Base-by-base conservation (phyloP, 1,140 invertebrate genomes). In the Heliconius eleuchia region DNA sequence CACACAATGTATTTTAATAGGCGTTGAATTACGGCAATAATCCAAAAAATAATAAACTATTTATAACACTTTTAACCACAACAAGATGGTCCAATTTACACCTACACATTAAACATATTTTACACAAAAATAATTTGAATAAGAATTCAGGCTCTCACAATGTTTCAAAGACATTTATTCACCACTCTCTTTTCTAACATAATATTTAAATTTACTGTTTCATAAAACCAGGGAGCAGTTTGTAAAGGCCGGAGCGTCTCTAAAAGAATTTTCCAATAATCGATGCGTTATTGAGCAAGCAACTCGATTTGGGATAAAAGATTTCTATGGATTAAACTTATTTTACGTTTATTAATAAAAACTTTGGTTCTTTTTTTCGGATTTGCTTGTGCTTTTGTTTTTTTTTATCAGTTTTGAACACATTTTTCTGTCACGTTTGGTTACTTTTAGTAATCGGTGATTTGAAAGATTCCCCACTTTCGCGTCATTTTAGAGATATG, bases 181-280 rank as follows among this genome's bases (percentile, higher is more conserved):
- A 23, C 60, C 19, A 46, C 39, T 37, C 66, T 70, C 37, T 39
- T 76, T 66, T 30, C 39, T 71, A 71, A 71, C 71, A 71, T 66
- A 42, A 77, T 77, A 89, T 90, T 91, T 88, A 89, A 91, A 88
- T 89, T 89, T 86, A 87, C 85, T 86, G 83, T 84, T 87, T 88
- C 79, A 84, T 86, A 85, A 83, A 81, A 80, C 73, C 82, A 80
- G 81, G 81, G 57, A 77, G 71, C 80, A 72, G 70, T 77, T 78
- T 82, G 85, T 78, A 75, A 82, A 83, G 78, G 82, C 80, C 82
- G 76, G 71, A 79, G 83, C 76, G 81, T 83, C 77, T 80, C 82
- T 86, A 72, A 85, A 88, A 85, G 87, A 90, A 88, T 91, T 90
- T 88, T 87, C 80, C 88, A 89, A 91, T 90, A 88, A 89, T 88